phyloP scores from a whole-genome alignment of 2,113 vertebrate genomes.

The Urocolius indicus region DNA sequence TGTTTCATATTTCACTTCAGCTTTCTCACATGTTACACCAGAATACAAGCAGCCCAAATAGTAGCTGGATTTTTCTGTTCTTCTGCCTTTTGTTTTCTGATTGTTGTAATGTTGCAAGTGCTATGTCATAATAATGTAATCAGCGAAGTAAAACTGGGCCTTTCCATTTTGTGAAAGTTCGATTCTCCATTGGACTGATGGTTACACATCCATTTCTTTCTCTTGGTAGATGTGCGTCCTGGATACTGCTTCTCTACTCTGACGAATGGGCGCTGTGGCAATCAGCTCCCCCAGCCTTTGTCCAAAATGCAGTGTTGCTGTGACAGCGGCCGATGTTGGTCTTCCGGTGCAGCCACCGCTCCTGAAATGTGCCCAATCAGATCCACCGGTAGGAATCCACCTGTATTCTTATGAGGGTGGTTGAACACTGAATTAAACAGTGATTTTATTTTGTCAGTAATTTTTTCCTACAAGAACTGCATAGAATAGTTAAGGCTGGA shows the following conservation, averaged over 20 bases:
- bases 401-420: accelerated
- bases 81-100: background rate
- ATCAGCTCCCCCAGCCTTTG: slow-evolving; percentile 86
- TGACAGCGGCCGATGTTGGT: slow-evolving; percentile 92
- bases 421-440: background rate
- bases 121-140: background rate
- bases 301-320: slow-evolving; percentile 95
- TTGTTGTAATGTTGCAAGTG: background rate
- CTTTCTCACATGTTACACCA: background rate
- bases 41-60: background rate
- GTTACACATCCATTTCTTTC: background rate
- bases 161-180: background rate
- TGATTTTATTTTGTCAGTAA: background rate
- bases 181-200: background rate
- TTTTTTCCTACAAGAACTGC: background rate
- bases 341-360: slow-evolving; percentile 71
- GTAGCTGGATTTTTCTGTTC: background rate
- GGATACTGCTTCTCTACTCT: slow-evolving; percentile 90
- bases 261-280: slow-evolving; percentile 88
- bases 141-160: accelerated
- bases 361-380: slow-evolving; percentile 94
- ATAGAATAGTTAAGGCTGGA: background rate
- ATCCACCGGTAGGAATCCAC: slow-evolving; percentile 83
- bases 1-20: background rate
- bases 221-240: slow-evolving; percentile 85